phyloP scores from a whole-genome alignment of 2,113 vertebrate species.

The Opisthocomus hoazin region DNA sequence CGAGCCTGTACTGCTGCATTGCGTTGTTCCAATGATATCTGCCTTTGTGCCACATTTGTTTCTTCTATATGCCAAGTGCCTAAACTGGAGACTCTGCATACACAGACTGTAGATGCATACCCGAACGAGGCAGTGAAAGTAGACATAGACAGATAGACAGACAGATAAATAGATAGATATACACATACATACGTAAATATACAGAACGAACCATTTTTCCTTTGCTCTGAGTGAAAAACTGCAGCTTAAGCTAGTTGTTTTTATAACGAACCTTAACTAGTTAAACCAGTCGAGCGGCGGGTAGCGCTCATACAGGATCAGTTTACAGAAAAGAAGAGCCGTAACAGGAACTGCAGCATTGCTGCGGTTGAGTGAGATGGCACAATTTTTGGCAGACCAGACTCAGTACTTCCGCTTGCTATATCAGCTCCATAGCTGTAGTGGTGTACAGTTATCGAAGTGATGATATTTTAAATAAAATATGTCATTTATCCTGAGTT shows the following conservation, averaged over 20 bases:
- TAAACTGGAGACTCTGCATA: not conserved
- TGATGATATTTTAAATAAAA: not conserved
- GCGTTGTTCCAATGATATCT: too few species aligned
- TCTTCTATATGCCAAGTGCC: not conserved
- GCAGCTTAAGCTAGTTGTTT: not conserved
- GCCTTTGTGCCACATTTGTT: not conserved
- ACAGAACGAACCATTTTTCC: not conserved
- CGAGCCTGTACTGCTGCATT: too few species aligned
- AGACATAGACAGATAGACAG: not conserved
- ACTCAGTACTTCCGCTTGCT: not conserved
- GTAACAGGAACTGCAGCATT: not conserved
- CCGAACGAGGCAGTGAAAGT: not conserved
- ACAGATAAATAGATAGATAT: rapidly evolving
- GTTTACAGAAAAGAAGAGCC: not conserved
- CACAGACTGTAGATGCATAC: not conserved
- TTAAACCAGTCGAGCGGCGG: not conserved
- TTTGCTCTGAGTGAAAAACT: not conserved
- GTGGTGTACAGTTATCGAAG: not conserved
- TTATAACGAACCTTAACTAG: not conserved
- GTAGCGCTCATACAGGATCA: not conserved
- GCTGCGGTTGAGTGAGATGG: not conserved
- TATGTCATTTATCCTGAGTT: not conserved
- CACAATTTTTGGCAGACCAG: not conserved
- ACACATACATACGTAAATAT: not conserved
- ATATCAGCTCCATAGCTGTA: not conserved